Conservation (phyloP, 1,140 invertebrate species). For the Magallana ariakensis region DNA sequence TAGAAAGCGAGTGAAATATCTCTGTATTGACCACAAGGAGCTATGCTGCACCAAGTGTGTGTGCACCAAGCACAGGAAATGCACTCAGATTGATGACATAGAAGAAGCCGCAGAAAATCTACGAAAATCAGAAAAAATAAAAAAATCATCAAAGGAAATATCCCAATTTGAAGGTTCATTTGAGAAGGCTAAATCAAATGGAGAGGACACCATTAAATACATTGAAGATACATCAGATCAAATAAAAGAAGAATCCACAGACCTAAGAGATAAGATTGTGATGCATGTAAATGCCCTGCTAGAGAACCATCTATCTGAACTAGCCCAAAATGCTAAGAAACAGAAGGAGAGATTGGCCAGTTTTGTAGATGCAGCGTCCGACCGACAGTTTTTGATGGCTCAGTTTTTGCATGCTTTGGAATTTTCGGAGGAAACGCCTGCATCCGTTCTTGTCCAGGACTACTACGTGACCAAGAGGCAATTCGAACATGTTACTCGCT, state of each 20-base stretch:
- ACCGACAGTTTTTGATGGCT: neutral
- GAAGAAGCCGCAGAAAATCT: neutral
- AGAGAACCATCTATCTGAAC: neutral
- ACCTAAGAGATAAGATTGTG: neutral
- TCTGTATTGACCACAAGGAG: neutral
- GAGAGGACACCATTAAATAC: neutral
- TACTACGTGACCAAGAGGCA: neutral
- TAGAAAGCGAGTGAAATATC: neutral
- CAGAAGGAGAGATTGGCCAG: neutral
- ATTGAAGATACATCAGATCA: neutral
- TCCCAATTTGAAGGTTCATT: neutral
- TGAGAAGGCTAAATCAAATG: neutral
- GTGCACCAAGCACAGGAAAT: neutral
- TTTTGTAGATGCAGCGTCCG: neutral
- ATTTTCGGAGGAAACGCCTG: neutral
- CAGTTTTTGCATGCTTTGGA: neutral
- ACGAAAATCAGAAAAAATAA: neutral
- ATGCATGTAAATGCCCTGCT: neutral
- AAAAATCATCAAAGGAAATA: neutral
- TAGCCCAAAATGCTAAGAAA: neutral
- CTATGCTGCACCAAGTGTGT: slow-evolving; percentile 2
- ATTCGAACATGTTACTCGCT: neutral
- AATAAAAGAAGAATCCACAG: neutral
- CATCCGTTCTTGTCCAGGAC: neutral
- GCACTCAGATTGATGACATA: neutral